phyloP scores from a whole-genome alignment of 92 coral and sea anemone species.

The Palythoa heliodiscus region DNA sequence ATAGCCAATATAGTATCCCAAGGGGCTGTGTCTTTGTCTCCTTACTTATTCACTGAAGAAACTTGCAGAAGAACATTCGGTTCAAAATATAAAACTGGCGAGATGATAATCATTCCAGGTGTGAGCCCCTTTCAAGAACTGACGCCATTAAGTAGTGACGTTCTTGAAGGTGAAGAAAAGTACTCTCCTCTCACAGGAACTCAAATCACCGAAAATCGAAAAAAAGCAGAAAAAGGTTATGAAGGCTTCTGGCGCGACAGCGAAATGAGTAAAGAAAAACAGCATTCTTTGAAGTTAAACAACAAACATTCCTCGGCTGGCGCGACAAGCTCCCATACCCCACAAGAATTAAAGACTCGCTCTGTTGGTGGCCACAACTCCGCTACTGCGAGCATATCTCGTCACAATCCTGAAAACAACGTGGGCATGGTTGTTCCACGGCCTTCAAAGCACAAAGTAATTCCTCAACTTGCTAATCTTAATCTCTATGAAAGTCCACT shows the following conservation, averaged over 20 bases:
- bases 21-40: constrained; percentile 49
- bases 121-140: constrained; percentile 31
- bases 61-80: neutral
- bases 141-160: neutral
- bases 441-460: neutral
- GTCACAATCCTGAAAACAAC: neutral
- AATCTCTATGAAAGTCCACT: neutral
- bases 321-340: too few relatives aligned
- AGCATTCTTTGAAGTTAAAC: too few relatives aligned
- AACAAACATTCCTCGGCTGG: too few relatives aligned
- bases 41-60: constrained; percentile 48
- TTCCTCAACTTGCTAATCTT: neutral
- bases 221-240: neutral
- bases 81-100: constrained; percentile 39
- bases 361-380: too few relatives aligned
- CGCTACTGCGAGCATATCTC: neutral
- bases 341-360: too few relatives aligned
- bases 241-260: neutral
- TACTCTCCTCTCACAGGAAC: neutral
- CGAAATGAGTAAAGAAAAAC: too few relatives aligned
- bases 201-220: neutral
- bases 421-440: neutral
- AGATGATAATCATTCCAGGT: constrained; percentile 1
- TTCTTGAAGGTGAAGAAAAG: neutral
- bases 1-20: constrained; percentile 70